These are phyloP conservation scores for Aviceda subcristata DNA, from an alignment of 2,113 vertebrate species.

Conservation along the genomic window DNA sequence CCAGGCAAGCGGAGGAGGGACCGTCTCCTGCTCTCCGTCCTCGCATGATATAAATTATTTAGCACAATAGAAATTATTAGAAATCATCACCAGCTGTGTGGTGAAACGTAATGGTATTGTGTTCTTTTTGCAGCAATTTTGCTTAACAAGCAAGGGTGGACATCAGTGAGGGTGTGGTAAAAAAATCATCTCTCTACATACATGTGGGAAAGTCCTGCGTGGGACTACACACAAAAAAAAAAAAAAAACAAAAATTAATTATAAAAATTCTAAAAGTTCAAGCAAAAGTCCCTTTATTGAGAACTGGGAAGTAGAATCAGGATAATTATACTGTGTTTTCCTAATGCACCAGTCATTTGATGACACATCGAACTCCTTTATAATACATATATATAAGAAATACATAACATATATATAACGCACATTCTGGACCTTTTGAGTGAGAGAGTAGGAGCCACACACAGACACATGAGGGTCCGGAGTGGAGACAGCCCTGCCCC, in stretches of 20 bases:
- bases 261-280: not conserved
- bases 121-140: not conserved
- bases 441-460: not conserved
- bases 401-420: no score
- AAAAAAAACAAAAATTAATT: not conserved
- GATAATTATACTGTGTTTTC: not conserved
- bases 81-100: not conserved
- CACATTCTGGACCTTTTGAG: not conserved
- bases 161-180: not conserved
- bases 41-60: not conserved
- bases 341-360: not conserved
- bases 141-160: not conserved
- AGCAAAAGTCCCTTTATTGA: not conserved
- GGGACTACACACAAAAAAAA: not conserved
- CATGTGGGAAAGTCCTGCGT: not conserved
- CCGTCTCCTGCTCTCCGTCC: not conserved
- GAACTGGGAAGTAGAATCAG: not conserved
- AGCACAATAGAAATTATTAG: not conserved
- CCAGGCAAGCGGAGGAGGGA: rapidly evolving
- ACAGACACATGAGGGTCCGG: rapidly evolving
- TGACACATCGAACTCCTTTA: not conserved
- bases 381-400: not conserved
- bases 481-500: not conserved
- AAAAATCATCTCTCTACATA: not conserved
- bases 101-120: not conserved